These are phyloP conservation scores for Apamea epomidion DNA, from an alignment of 2,888 invertebrate genomes.

Conservation along the genomic window DNA sequence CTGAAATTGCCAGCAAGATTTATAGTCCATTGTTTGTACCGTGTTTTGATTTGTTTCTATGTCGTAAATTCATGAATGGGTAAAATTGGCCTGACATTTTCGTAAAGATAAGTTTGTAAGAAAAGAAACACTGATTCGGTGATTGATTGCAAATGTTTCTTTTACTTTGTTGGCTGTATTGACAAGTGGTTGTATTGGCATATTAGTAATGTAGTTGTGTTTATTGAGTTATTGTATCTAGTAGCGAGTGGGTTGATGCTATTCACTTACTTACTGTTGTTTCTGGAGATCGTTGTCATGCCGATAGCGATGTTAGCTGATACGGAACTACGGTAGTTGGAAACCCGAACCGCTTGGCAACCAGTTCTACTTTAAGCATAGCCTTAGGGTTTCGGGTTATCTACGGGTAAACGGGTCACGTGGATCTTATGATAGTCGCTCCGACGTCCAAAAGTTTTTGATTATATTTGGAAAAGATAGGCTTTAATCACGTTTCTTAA, in stretches of 20 bases:
- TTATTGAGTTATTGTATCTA: slow-evolving; percentile 24
- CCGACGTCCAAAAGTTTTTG: neutral
- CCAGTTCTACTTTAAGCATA: neutral
- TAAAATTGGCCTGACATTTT: slow-evolving; percentile 73
- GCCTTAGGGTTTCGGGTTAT: neutral
- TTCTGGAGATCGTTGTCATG: neutral
- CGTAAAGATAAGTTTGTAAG: slow-evolving; percentile 69
- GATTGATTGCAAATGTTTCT: slow-evolving; percentile 57
- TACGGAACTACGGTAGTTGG: neutral
- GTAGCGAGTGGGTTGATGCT: neutral
- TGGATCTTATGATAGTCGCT: neutral
- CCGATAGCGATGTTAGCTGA: too few species aligned
- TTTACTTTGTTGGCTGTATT: slow-evolving; percentile 39
- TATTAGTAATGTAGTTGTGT: slow-evolving; percentile 22
- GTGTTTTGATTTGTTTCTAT: slow-evolving; percentile 84
- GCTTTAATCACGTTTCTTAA: neutral
- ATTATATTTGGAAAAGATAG: neutral
- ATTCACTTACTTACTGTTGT: neutral
- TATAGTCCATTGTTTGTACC: slow-evolving; percentile 82
- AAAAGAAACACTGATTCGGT: slow-evolving; percentile 53
- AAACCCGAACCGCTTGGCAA: neutral
- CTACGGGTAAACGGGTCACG: neutral
- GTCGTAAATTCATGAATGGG: slow-evolving; percentile 81
- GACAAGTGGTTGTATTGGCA: slow-evolving; percentile 48
- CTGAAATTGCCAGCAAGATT: slow-evolving; percentile 85